Evolutionary conservation across 2,113 vertebrate genomes (phyloP).

Genomic region (Cricetomys ansorgei): DNA sequence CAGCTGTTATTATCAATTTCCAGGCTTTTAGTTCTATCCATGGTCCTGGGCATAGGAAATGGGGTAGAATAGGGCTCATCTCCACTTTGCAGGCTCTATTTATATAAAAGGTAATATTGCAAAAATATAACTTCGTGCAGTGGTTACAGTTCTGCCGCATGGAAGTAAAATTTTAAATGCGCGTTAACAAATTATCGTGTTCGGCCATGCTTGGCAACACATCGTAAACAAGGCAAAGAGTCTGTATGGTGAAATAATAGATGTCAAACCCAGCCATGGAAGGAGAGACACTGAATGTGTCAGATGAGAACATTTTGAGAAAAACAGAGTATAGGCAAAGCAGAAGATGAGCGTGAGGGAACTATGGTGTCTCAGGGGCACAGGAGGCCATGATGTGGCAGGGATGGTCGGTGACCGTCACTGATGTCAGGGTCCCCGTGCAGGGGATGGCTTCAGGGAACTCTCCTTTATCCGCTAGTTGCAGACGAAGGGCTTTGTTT

Average conservation of each 20-base stretch:
- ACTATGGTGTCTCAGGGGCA: background rate
- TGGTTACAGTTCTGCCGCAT: background rate
- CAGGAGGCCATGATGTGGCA: background rate
- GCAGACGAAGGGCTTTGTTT: background rate
- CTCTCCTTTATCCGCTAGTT: background rate
- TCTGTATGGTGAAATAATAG: background rate
- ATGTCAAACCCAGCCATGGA: background rate
- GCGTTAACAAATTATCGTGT: background rate
- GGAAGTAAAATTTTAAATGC: background rate
- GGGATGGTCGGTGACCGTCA: no score
- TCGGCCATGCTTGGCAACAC: background rate
- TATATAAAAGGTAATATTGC: background rate
- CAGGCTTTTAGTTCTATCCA: background rate
- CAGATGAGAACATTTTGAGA: background rate
- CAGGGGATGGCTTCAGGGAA: rapidly evolving
- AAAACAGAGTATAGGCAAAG: background rate
- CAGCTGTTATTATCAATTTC: background rate
- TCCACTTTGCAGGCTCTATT: background rate
- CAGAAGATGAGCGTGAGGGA: rapidly evolving
- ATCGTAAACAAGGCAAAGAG: background rate
- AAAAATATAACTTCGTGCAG: background rate
- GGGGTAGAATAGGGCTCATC: no score
- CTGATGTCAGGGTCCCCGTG: no score
- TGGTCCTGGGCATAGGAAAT: background rate
- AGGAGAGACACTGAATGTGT: background rate